Conservation (phyloP, 2,888 invertebrate genomes). For the Limnephilus lunatus region DNA sequence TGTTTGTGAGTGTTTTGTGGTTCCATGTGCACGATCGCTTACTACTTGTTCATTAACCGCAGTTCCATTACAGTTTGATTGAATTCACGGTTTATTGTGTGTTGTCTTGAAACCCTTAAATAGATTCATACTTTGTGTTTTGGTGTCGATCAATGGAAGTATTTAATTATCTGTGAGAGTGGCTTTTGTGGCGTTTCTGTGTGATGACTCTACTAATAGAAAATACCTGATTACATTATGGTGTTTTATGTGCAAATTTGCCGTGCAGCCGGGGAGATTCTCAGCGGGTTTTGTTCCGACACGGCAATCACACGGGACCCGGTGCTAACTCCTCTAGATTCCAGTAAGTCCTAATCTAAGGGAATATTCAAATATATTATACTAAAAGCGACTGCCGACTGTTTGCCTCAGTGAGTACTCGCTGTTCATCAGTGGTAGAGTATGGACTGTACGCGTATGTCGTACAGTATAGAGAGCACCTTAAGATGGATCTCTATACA, state of each 20-base stretch:
- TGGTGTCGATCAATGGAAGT: slow-evolving; percentile 19
- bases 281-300: slow-evolving; percentile 85
- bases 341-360: slow-evolving; percentile 79
- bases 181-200: slow-evolving; percentile 40
- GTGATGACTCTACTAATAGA: slow-evolving; percentile 15
- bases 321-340: slow-evolving; percentile 81
- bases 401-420: neutral
- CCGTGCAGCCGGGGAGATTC: slow-evolving; percentile 82
- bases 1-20: neutral
- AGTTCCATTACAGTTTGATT: slow-evolving; percentile 16
- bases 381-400: slow-evolving; percentile 7
- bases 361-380: slow-evolving; percentile 47
- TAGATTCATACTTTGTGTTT: slow-evolving; percentile 23
- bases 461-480: neutral
- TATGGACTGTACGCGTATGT: neutral
- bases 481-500: neutral
- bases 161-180: slow-evolving; percentile 16
- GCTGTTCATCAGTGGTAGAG: neutral
- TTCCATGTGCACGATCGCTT: slow-evolving; percentile 36
- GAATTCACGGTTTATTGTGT: neutral
- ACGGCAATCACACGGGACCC: slow-evolving; percentile 84
- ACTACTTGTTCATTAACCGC: slow-evolving; percentile 24
- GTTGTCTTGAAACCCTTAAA: slow-evolving; percentile 27
- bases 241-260: slow-evolving; percentile 53
- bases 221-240: slow-evolving; percentile 38